These are phyloP conservation scores for Leptocoma aspasia DNA, from an alignment of 2,113 vertebrate genomes.

Conservation along the genomic window DNA sequence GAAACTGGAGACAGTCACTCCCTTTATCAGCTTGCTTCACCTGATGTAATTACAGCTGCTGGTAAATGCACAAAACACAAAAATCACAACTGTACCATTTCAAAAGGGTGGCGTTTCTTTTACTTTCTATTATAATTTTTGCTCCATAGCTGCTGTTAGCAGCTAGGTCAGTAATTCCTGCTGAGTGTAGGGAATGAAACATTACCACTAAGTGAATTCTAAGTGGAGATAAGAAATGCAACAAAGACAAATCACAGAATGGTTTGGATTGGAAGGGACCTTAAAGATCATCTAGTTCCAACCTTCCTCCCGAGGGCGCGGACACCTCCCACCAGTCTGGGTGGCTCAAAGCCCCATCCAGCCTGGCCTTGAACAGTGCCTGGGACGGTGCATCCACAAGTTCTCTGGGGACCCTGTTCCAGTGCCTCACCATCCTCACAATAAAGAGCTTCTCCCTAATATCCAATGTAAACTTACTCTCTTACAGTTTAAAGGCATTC, in stretches of 20 bases:
- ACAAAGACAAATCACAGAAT: neutral
- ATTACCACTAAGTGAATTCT: neutral
- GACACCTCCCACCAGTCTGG: neutral
- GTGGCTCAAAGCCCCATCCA: neutral
- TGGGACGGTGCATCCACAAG: neutral
- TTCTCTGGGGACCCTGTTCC: neutral
- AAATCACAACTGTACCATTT: neutral
- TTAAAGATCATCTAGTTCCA: neutral
- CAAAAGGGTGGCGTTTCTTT: neutral
- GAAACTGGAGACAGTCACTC: neutral
- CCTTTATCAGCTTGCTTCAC: neutral
- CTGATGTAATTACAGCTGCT: neutral
- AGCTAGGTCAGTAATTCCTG: neutral
- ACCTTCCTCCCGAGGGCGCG: fast-evolving
- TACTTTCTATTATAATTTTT: neutral
- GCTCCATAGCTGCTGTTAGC: neutral
- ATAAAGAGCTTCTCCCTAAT: neutral
- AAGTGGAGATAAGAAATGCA: neutral
- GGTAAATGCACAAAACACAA: neutral
- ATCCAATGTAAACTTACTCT: neutral
- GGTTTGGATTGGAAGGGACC: neutral
- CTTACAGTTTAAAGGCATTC: neutral
- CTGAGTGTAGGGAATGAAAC: neutral
- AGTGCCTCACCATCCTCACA: neutral
- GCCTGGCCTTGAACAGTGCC: neutral